Base-by-base conservation (phyloP, 2,797 vertebrate genomes). In the Xiphophorus birchmanni region DNA sequence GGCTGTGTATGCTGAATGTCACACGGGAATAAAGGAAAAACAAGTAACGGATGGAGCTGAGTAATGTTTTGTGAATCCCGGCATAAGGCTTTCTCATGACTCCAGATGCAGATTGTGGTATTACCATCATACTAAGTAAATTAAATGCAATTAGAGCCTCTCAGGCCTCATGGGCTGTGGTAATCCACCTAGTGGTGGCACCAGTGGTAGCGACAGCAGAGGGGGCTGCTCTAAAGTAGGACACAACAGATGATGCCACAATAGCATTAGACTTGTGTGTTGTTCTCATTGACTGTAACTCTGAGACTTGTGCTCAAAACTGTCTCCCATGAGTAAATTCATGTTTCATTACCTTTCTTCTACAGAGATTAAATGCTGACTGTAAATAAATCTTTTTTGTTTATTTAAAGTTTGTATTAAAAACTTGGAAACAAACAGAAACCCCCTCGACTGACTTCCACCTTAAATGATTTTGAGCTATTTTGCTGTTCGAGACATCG, bases 211-310 rank as follows among this genome's bases (percentile, higher is more conserved):
- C 76, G 71, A 63, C 67, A 80, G 82, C 86, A 87, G 88, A 91
- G 78, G 83, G 84, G 76, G 67, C 78, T 2, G 58, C 45, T 84
- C 26, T 65, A 86, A 93, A 93, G 52, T 94, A 88, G 92, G 94
- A 88, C 93, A 92, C 90, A 87, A 75, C 92, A 90, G 89, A 93
- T 91, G 88, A 94, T 90, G 80, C n/a, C 75, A 91, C 89, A 93
- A 90, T 90, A 87, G 91, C 77, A 82, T 80, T 77, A 87, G 65
- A 80, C 81, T 11, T 80, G 17, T 77, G 79, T 84, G 85, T 75
- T 71, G 80, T 76, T 87, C 26, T 81, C 40, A 84, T 81, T 72
- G 77, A 72, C 83, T 75, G 67, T 9, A 82, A 80, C 81, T 76
- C 69, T 81, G 82, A 84, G 79, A 85, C 56, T 73, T 65, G 15